Evolutionary conservation across 2,113 vertebrate species (phyloP), one percentile per base, ranked within the genome.

Genomic region (Pseudorasbora parva): DNA sequence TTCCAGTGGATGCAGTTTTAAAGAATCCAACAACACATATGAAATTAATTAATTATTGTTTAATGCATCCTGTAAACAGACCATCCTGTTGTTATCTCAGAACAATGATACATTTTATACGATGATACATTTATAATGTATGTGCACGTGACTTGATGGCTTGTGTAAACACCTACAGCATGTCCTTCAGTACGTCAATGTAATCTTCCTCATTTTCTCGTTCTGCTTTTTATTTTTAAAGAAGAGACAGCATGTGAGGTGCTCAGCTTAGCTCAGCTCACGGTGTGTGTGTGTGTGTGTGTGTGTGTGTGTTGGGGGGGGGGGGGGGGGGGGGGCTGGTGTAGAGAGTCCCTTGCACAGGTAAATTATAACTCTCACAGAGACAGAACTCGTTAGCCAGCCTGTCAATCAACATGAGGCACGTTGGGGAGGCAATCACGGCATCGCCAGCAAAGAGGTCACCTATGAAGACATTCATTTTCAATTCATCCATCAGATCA

Each of bases 401-500:
- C 45, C 86, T 93, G 90, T 91, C 90, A 91, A 87, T 91, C 91
- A 89, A 45, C 5, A 47, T 49, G 68, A 21, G 73, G 84, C 78
- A 84, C 30, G 78, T 87, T 87, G 88, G 78, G 87, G 89, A 91
- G 77, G 91, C 89, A 89, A 25, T 21, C 73, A 87, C 90, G 81
- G 89, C 90, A 79, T 87, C 74, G 68, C 78, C 37, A 49, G 81
- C 47, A 49, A 78, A 79, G 87, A 86, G 91, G 89, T 91, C 86
- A 89, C 72, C 84, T 89, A 92, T 51, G 79, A 92, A 91, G 88
- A 90, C 77, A 87, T 88, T 91, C 88, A 79, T 57, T 91, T 91
- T 93, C 87, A 86, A 88, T 86, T 91, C 85, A 92, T 90, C 88
- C 86, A 91, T 92, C 89, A 92, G 90, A 88, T 88, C 89, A 87